These are phyloP conservation scores for Hephaestus fuliginosus DNA, from an alignment of 2,797 vertebrate genomes.

Conservation along the genomic window DNA sequence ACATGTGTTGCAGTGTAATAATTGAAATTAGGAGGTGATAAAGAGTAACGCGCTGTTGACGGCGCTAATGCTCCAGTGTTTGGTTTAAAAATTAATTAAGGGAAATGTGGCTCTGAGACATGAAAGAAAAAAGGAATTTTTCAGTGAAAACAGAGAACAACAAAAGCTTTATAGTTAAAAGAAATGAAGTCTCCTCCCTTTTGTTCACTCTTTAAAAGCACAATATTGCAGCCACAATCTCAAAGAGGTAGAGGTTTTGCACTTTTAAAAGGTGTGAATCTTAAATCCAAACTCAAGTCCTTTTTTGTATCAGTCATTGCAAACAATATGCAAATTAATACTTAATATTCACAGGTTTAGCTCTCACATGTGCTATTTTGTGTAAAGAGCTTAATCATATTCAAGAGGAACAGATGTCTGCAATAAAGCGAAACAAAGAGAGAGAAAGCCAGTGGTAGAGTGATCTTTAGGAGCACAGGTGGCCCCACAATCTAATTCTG, in stretches of 20 bases:
- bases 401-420: constrained; percentile 57
- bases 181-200: constrained; percentile 33
- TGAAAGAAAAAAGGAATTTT: constrained; percentile 29
- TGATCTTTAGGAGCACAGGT: constrained; percentile 50
- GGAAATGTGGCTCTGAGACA: constrained; percentile 5
- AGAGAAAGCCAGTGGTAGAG: constrained; percentile 30
- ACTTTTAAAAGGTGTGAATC: constrained; percentile 22
- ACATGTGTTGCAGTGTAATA: constrained; percentile 14
- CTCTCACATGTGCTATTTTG: constrained; percentile 46
- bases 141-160: constrained; percentile 3
- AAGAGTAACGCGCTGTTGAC: constrained; percentile 2
- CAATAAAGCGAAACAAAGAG: constrained; percentile 42
- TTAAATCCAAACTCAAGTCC: constrained; percentile 16
- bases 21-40: constrained; percentile 14
- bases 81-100: constrained; percentile 26
- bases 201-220: constrained; percentile 26
- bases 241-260: constrained; percentile 17
- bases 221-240: constrained; percentile 16
- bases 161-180: constrained; percentile 44
- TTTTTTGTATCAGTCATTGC: constrained; percentile 36
- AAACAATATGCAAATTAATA: constrained; percentile 56
- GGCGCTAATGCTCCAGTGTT: neutral
- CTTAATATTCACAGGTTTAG: constrained; percentile 49
- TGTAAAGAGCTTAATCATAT: constrained; percentile 50
- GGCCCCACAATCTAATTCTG: constrained; percentile 30